Percentiles rank a stretch among this genome's conserved stretches.
These are phyloP conservation scores for Ligdia adustata DNA, from an alignment of 2,888 invertebrate genomes.

Conservation along the genomic window DNA sequence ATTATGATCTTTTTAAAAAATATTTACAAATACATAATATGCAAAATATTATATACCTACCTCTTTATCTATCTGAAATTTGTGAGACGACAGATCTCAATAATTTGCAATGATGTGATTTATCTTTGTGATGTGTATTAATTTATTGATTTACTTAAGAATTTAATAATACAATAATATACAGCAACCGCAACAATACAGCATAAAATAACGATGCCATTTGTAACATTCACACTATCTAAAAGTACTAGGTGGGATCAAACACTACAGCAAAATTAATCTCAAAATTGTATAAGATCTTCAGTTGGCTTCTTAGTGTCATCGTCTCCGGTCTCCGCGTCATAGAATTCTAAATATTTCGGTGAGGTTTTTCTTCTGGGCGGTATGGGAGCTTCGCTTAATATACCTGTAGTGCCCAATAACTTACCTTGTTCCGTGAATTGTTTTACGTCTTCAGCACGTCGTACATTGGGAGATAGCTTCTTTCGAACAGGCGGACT, in stretches of 20 bases:
- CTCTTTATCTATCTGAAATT: too few relatives aligned
- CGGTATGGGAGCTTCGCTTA: constrained; percentile 66
- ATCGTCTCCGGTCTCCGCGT: constrained; percentile 35
- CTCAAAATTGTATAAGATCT: constrained; percentile 74
- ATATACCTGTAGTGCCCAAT: constrained; percentile 60
- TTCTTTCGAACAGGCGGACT: constrained; percentile 75
- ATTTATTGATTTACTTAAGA: too few relatives aligned
- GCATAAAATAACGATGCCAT: too few relatives aligned
- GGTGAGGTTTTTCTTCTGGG: constrained; percentile 73
- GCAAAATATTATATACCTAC: too few relatives aligned
- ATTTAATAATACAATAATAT: too few relatives aligned
- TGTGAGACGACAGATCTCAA: too few relatives aligned
- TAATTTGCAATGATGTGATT: too few relatives aligned
- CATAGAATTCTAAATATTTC: constrained; percentile 49
- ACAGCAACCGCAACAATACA: too few relatives aligned
- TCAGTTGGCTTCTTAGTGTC: constrained; percentile 47
- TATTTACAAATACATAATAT: too few relatives aligned
- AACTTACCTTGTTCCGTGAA: constrained; percentile 60
- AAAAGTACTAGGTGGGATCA: constrained; percentile 30
- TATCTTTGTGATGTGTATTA: too few relatives aligned
- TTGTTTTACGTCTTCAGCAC: constrained; percentile 48
- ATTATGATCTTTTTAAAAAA: too few relatives aligned
- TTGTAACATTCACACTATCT: neutral
- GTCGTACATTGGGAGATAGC: constrained; percentile 57
- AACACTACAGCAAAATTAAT: constrained; percentile 24